Percentiles rank a stretch among this genome's conserved stretches.
Evolutionary conservation across 2,888 invertebrate species (phyloP).

Genomic region (Beris chalybata): DNA sequence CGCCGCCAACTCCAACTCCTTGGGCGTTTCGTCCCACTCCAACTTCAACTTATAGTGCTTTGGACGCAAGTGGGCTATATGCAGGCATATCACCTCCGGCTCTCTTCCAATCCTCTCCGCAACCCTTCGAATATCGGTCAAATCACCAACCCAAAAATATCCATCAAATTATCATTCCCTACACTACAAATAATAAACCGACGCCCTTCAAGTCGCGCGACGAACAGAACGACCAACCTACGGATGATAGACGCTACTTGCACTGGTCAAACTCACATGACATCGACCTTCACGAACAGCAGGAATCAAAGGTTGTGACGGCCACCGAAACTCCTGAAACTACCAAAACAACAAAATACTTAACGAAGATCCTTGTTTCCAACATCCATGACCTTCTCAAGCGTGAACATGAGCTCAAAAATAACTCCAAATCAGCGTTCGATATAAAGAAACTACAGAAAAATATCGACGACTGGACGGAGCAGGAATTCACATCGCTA

Average conservation of each 20-base stretch:
- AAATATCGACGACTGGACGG: conserved; percentile 84
- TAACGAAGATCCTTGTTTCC: conserved; percentile 55
- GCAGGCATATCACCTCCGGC: conserved; percentile 50
- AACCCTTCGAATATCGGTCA: neutral
- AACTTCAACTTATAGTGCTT: conserved; percentile 52
- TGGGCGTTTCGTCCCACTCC: conserved; percentile 47
- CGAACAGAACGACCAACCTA: conserved; percentile 50
- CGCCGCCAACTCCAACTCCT: conserved; percentile 39
- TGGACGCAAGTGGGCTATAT: conserved; percentile 53
- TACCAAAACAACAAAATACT: conserved; percentile 49
- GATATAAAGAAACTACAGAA: conserved; percentile 76
- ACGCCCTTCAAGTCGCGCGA: conserved; percentile 58
- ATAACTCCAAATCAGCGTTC: conserved; percentile 55
- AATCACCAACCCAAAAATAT: conserved; percentile 65
- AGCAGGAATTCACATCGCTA: conserved; percentile 67
- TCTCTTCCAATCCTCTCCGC: conserved; percentile 41
- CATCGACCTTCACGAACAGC: conserved; percentile 59
- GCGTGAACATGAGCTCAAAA: conserved; percentile 52
- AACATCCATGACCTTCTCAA: conserved; percentile 60
- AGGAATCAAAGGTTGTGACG: conserved; percentile 57
- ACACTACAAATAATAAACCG: conserved; percentile 65
- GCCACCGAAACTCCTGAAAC: conserved; percentile 46
- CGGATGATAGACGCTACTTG: conserved; percentile 42
- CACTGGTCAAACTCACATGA: conserved; percentile 49
- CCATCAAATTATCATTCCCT: conserved; percentile 83